phyloP scores from a whole-genome alignment of 1,140 invertebrate species.

The Solen grandis region DNA sequence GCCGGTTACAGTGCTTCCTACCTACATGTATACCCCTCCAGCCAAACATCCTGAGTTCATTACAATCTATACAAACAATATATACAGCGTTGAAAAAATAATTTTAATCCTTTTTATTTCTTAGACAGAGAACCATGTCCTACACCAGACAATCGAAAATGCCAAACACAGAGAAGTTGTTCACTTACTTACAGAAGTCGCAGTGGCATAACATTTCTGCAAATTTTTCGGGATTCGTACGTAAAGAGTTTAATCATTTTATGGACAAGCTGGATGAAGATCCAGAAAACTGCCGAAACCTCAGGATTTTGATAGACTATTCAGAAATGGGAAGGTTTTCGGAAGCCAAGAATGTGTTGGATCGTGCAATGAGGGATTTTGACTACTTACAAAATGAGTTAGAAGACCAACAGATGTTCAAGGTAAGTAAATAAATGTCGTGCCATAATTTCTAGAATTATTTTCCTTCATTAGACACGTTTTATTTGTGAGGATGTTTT shows the following conservation, averaged over 20 bases:
- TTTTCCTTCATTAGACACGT: too few relatives aligned
- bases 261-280: constrained; percentile 39
- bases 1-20: too few relatives aligned
- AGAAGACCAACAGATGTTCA: constrained; percentile 13
- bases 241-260: constrained; percentile 19
- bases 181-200: constrained; percentile 29
- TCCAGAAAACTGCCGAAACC: background rate
- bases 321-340: constrained; percentile 44
- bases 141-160: too few relatives aligned
- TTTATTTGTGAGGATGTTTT: too few relatives aligned
- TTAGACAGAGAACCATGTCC: too few relatives aligned
- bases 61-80: too few relatives aligned
- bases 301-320: constrained; percentile 35
- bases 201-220: constrained; percentile 47
- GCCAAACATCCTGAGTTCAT: too few relatives aligned
- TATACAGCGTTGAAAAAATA: too few relatives aligned
- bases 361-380: constrained; percentile 16
- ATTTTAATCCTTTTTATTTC: too few relatives aligned
- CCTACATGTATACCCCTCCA: too few relatives aligned
- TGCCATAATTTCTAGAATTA: too few relatives aligned
- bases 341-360: constrained; percentile 27
- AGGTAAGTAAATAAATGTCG: constrained; percentile 16
- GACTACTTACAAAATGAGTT: background rate
- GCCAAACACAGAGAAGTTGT: constrained; percentile 39
- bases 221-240: constrained; percentile 37